A percentile compares a stretch with the other conserved stretches of the same genome.
Evolutionary conservation across 2,113 vertebrate genomes (phyloP).

Genomic region (Dryoscopus gambensis): DNA sequence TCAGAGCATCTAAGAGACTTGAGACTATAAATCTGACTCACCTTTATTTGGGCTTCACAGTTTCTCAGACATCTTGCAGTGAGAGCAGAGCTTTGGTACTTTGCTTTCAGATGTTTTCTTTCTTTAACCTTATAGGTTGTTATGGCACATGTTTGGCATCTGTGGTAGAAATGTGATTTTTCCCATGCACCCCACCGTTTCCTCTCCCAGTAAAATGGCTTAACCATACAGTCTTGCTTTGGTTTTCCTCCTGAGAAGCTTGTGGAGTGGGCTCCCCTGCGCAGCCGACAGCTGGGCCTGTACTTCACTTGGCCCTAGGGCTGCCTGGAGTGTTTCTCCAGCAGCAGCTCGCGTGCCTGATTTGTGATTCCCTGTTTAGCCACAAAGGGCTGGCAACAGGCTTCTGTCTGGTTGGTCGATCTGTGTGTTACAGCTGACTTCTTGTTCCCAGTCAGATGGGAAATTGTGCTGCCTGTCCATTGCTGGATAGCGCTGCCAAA

Average conservation of each 20-base stretch:
- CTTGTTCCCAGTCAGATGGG: neutral
- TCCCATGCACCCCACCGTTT: neutral
- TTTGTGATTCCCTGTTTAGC: neutral
- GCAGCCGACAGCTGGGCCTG: too few species aligned
- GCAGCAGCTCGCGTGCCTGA: neutral
- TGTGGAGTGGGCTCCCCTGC: neutral
- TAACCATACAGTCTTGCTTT: neutral
- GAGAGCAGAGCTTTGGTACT: neutral
- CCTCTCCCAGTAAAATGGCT: neutral
- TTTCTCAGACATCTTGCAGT: neutral
- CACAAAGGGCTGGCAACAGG: neutral
- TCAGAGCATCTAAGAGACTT: neutral
- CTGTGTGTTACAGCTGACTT: neutral
- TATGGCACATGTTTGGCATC: fast-evolving
- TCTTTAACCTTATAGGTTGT: neutral
- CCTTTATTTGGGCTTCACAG: neutral
- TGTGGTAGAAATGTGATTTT: neutral
- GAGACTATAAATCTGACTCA: neutral
- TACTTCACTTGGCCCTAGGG: neutral
- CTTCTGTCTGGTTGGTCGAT: neutral
- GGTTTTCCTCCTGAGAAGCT: neutral
- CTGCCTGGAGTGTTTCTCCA: neutral
- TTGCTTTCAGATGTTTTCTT: neutral
- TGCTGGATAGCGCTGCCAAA: neutral
- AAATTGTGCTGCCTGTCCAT: neutral